A percentile compares a stretch with the other conserved stretches of the same genome.
Conservation (phyloP, 2,113 vertebrate genomes). For the Ardeotis arabs region DNA sequence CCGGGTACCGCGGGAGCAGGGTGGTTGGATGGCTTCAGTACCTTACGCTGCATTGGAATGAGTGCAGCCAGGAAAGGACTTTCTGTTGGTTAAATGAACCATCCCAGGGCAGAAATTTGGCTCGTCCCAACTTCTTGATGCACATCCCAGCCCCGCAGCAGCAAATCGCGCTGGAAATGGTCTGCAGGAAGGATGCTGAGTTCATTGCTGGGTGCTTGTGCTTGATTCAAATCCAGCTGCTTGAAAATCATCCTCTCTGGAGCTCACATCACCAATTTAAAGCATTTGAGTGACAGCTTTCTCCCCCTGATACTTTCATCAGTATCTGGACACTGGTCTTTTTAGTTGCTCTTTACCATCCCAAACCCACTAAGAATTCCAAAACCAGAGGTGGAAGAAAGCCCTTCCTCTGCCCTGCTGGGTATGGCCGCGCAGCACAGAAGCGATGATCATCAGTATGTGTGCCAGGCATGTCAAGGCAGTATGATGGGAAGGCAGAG, state of each 20-base stretch:
- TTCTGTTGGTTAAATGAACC: neutral
- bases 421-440: neutral
- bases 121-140: rapidly evolving
- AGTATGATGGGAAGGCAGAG: neutral
- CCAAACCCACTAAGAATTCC: neutral
- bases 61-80: neutral
- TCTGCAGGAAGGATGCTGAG: rapidly evolving
- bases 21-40: rapidly evolving
- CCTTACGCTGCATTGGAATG: rapidly evolving
- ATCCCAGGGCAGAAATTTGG: neutral
- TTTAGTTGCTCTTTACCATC: neutral
- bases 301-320: neutral
- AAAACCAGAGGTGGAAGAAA: neutral
- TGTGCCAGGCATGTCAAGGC: neutral
- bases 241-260: neutral
- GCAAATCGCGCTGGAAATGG: rapidly evolving
- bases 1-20: rapidly evolving
- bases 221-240: rapidly evolving
- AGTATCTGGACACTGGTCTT: neutral
- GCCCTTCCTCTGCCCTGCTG: neutral
- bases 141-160: neutral
- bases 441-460: neutral
- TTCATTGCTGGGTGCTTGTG: rapidly evolving
- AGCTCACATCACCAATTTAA: neutral
- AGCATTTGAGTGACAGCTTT: neutral